These are phyloP conservation scores for Pseudomyrmex cubaensis DNA, from an alignment of 1,140 invertebrate species.

Conservation along the genomic window DNA sequence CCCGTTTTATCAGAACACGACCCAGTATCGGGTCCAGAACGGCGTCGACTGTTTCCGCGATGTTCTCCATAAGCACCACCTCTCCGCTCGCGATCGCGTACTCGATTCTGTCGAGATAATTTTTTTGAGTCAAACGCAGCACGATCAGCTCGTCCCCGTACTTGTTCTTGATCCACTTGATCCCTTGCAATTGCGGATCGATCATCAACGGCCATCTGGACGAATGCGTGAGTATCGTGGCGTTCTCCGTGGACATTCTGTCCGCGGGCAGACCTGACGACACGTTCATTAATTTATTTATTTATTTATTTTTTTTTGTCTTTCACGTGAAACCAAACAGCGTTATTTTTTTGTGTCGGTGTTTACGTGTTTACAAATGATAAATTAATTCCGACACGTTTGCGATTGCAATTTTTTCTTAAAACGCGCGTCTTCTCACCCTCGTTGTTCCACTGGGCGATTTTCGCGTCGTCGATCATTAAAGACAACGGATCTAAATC, in stretches of 20 bases:
- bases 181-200: slow-evolving; percentile 96
- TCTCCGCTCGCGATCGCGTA: slow-evolving; percentile 91
- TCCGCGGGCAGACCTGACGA: slow-evolving; percentile 92
- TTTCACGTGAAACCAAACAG: no score
- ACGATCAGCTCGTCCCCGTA: slow-evolving; percentile 91
- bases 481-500: slow-evolving; percentile 92
- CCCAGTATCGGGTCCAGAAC: slow-evolving; percentile 96
- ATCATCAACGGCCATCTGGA: slow-evolving; percentile 97
- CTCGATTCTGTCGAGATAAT: slow-evolving; percentile 95
- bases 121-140: slow-evolving; percentile 91
- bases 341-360: background rate
- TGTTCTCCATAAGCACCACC: slow-evolving; percentile 94
- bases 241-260: slow-evolving; percentile 97
- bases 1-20: slow-evolving; percentile 94
- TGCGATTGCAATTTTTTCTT: background rate
- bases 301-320: no score
- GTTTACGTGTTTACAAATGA: no score
- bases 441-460: slow-evolving; percentile 97
- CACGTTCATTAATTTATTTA: background rate
- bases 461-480: slow-evolving; percentile 95
- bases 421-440: slow-evolving; percentile 77
- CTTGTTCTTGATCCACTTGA: slow-evolving; percentile 98
- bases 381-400: background rate
- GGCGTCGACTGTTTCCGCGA: slow-evolving; percentile 95
- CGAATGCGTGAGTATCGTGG: slow-evolving; percentile 95